A percentile compares a stretch with the other conserved stretches of the same genome.
phyloP scores from a whole-genome alignment of 1,140 invertebrate genomes.

The Heliconius melpomene region DNA sequence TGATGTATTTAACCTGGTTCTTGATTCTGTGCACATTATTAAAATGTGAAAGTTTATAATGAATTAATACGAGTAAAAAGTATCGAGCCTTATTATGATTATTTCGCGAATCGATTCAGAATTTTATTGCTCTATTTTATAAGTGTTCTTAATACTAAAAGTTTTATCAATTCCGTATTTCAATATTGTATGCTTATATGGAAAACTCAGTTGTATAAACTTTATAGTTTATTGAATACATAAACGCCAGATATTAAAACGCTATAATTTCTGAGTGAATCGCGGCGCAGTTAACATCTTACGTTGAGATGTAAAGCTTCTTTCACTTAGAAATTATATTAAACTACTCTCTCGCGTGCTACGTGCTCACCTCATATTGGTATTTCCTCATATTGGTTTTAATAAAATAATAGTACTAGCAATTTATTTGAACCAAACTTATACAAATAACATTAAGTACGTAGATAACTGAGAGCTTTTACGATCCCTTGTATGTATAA shows the following conservation, averaged over 20 bases:
- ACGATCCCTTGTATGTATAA: neutral
- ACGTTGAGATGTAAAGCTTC: conserved; percentile 40
- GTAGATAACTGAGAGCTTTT: conserved; percentile 7
- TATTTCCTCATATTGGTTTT: conserved; percentile 42
- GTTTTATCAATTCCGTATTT: conserved; percentile 26
- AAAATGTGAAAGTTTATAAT: conserved; percentile 34
- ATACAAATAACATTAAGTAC: conserved; percentile 24
- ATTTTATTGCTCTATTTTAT: conserved; percentile 35
- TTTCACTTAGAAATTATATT: conserved; percentile 48
- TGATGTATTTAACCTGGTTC: conserved; percentile 30
- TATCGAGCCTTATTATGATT: conserved; percentile 1
- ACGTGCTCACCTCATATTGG: conserved; percentile 47
- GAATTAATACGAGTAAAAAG: conserved; percentile 21
- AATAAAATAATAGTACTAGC: conserved; percentile 44
- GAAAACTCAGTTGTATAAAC: conserved; percentile 22
- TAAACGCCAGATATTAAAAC: conserved; percentile 36
- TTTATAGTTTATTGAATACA: conserved; percentile 26
- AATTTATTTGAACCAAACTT: conserved; percentile 26
- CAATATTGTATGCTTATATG: conserved; percentile 14
- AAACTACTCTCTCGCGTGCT: conserved; percentile 59
- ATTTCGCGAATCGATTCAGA: conserved; percentile 32
- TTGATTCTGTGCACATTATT: conserved; percentile 2
- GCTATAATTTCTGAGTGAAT: conserved; percentile 37
- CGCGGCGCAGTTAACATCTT: conserved; percentile 36
- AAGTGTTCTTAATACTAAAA: conserved; percentile 31